Evolutionary conservation across 2,797 vertebrate species (phyloP), one percentile per base, ranked within the genome.

Genomic region (Malacoctenus gilli): DNA sequence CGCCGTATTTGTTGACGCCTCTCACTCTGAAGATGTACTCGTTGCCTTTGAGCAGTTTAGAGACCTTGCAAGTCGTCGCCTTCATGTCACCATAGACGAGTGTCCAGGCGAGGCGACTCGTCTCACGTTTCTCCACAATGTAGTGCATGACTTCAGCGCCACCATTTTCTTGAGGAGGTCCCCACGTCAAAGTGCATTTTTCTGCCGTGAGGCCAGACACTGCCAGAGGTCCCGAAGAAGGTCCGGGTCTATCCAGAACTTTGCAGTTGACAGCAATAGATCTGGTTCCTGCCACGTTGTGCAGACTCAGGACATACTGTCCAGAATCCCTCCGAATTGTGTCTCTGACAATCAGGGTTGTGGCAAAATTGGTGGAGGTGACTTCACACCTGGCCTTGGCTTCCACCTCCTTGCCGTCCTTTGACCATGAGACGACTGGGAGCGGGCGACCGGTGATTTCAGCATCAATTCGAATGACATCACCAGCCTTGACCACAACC

Each of bases 1-100:
- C 92, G 7, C 97, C 97, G 0, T 98, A 98, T 82, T 99, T 98
- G 80, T 99, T 99, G 71, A 99, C 92, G 79, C 91, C 96, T 40
- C 93, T 93, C 37, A 98, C 95, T 91, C 97, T 95, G 75, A 99
- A 97, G 72, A 99, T 93, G 70, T 99, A 99, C 67, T 99, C 97
- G 70, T 99, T 99, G 77, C 96, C 95, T 87, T 92, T 96, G 36
- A 99, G 94, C 55, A 99, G 85, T 86, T 98, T 98, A 49, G 94
- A 97, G 62, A 97, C 96, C 91, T 98, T 99, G 78, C 97, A 99
- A 14, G 94, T 98, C 67, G 95, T 95, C 65, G 95, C 96, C 82
- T 91, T 94, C 89, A 96, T 92, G 75, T 99, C 96, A 79, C 85
- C 93, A 85, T 97, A 92, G 79, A 96, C 92, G 74, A 97, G 85